phyloP scores from a whole-genome alignment of 2,113 vertebrate genomes.

The Lathamus discolor region DNA sequence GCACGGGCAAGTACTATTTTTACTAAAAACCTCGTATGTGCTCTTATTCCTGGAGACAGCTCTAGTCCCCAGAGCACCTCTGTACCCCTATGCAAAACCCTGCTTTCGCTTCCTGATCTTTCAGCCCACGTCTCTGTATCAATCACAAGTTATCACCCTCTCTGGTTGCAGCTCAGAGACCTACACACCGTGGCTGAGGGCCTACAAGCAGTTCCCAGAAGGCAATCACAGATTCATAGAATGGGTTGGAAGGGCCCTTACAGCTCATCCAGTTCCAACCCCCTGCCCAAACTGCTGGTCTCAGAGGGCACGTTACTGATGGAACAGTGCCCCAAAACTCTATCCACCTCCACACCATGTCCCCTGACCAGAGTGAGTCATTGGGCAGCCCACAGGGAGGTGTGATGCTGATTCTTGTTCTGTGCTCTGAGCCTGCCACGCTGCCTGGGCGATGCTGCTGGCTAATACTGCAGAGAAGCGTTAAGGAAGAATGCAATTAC shows the following conservation, averaged over 20 bases:
- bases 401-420: background rate
- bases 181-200: accelerated
- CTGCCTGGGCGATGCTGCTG: background rate
- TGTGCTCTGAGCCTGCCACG: background rate
- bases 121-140: background rate
- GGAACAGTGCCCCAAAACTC: background rate
- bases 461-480: background rate
- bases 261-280: background rate
- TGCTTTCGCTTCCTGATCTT: background rate
- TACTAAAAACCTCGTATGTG: background rate
- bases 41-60: constrained; percentile 32
- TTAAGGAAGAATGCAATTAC: background rate
- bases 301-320: background rate
- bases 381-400: accelerated
- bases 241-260: background rate
- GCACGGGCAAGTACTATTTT: background rate
- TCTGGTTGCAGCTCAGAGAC: background rate
- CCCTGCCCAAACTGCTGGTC: background rate
- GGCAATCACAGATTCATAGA: background rate
- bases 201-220: background rate
- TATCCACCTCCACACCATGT: background rate
- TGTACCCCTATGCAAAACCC: background rate
- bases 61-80: background rate
- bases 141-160: background rate
- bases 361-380: background rate